phyloP scores from a whole-genome alignment of 2,113 vertebrate genomes.

The Noctilio leporinus region DNA sequence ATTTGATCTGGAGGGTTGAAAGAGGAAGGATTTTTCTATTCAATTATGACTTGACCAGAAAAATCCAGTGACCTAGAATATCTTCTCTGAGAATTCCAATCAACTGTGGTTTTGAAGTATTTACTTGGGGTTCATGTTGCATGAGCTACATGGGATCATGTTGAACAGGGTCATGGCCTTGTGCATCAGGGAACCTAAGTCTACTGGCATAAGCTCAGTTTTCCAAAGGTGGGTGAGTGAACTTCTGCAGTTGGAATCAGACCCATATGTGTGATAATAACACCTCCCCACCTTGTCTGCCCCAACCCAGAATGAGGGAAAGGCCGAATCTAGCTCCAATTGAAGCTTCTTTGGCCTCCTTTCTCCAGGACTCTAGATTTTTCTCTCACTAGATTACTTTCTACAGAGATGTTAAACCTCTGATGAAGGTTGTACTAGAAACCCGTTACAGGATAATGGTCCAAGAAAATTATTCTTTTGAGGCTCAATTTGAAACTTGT shows the following conservation, averaged over 20 bases:
- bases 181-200: neutral
- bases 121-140: neutral
- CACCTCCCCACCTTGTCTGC: neutral
- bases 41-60: neutral
- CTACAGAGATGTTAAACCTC: slow-evolving; percentile 27
- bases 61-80: slow-evolving; percentile 11
- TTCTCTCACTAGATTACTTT: slow-evolving; percentile 33
- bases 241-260: neutral
- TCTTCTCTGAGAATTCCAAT: neutral
- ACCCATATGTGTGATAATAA: neutral
- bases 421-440: slow-evolving; percentile 48
- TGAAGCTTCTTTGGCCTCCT: neutral
- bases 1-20: slow-evolving; percentile 3
- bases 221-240: neutral
- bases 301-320: neutral
- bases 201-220: neutral
- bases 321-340: neutral
- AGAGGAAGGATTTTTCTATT: slow-evolving; percentile 29
- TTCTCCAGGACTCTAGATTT: neutral
- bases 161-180: neutral
- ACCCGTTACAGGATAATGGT: slow-evolving; percentile 45
- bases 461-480: slow-evolving; percentile 61
- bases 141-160: neutral
- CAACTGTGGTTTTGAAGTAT: neutral
- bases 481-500: slow-evolving; percentile 66